Conservation (phyloP, 2,113 vertebrate genomes). For the Felis chaus region DNA sequence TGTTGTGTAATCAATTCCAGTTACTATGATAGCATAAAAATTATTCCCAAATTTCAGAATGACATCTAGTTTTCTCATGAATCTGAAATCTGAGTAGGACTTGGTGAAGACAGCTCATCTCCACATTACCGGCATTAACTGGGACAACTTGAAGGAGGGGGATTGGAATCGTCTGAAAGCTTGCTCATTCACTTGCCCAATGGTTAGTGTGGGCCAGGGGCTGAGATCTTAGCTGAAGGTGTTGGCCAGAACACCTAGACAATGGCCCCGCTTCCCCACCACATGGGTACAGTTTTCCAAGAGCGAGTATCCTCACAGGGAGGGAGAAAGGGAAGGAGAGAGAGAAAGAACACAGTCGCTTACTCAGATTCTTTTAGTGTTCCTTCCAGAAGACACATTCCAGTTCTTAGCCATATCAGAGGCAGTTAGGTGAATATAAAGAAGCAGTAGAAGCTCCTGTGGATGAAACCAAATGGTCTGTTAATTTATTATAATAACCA, state of each 20-base stretch:
- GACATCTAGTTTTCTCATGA: not conserved
- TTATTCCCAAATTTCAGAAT: not conserved
- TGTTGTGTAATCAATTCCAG: not conserved
- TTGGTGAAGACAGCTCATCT: not conserved
- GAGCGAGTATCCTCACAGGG: not conserved
- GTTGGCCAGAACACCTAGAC: too few relatives aligned
- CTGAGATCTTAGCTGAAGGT: not conserved
- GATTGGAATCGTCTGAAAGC: not conserved
- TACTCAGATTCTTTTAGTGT: not conserved
- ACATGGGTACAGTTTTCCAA: not conserved
- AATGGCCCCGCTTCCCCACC: not conserved
- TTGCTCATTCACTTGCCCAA: not conserved
- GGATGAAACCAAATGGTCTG: not conserved
- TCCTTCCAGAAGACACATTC: not conserved
- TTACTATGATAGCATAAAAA: not conserved
- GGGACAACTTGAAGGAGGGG: not conserved
- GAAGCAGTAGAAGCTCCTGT: not conserved
- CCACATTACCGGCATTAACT: not conserved
- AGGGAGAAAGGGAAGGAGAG: not conserved
- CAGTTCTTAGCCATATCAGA: not conserved
- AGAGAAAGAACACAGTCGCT: not conserved
- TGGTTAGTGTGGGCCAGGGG: not conserved
- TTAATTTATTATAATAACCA: slow-evolving; percentile 22
- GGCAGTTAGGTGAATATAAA: not conserved
- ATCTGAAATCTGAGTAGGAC: not conserved